Evolutionary conservation across 2,113 vertebrate species (phyloP), one percentile per base, ranked within the genome.

Genomic region (Ailurus styani): DNA sequence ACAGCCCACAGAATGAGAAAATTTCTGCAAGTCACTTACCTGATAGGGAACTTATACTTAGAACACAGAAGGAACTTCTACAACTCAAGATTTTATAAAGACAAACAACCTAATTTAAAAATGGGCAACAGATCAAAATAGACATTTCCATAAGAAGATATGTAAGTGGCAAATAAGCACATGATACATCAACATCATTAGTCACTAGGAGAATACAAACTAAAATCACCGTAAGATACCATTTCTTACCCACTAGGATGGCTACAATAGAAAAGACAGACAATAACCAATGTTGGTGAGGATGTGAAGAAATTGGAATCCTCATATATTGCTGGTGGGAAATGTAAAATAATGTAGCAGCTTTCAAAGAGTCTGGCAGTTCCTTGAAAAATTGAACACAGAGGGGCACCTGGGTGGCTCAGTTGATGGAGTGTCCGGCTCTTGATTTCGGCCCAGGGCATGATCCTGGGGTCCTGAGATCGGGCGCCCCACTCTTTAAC

Each of bases 1-100:
- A 78, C 37, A 96, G 66, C 25, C 2, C 52, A 91, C 5, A 68
- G 12, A 90, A 72, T 31, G 31, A 86, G 85, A 87, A 95, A 79
- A 40, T 0, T 52, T 83, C 84, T 87, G n/a, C 13, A 96, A 88
- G 42, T 93, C 6, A 17, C 17, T 93, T 95, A 79, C 66, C 82
- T 79, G 20, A 95, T 55, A 55, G 47, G 27, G 29, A 21, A 91
- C 37, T 78, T 88, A 13, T 66, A 90, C 23, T 60, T 37, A 86
- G 34, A 93, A 60, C 79, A 85, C 84, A 86, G 91, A 90, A 83
- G 62, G n/a, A 93, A 90, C 31, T 77, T 21, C 90, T 66, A 95
- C 40, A 96, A 82, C 37, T 84, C 34, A 45, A 31, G 42, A 81
- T 60, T 91, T 87, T 93, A 75, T 93, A 79, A 93, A 91, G 83